Evolutionary conservation across 64 coral and sea anemone genomes (phyloP).

Genomic region (Actinia tenebrosa): DNA sequence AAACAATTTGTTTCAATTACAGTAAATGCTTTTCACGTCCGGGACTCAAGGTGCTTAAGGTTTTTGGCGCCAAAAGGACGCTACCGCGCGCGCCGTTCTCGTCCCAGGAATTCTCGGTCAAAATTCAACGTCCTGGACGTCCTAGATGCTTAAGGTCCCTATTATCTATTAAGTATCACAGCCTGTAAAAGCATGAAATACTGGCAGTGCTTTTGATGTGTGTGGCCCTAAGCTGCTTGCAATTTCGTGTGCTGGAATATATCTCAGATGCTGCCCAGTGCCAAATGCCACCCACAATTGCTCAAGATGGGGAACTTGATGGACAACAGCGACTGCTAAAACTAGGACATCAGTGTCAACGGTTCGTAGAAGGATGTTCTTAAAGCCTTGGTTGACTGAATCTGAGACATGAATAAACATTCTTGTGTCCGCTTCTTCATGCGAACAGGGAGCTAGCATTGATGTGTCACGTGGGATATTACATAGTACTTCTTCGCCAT

Average conservation of each 20-base stretch:
- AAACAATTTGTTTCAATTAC: too few species aligned
- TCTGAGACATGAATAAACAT: constrained; percentile 13
- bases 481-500: background rate
- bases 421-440: constrained; percentile 30
- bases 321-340: constrained; percentile 6
- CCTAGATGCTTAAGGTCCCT: too few species aligned
- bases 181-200: constrained; percentile 14
- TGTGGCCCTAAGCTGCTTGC: background rate
- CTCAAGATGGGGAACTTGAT: background rate
- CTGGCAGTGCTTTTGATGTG: background rate
- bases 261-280: constrained; percentile 27
- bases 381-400: background rate
- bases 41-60: background rate
- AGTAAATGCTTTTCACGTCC: too few species aligned
- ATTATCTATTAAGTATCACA: too few species aligned
- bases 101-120: background rate
- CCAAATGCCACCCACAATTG: constrained; percentile 46
- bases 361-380: background rate
- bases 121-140: too few species aligned
- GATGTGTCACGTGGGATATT: background rate
- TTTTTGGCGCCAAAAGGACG: background rate
- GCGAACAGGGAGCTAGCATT: background rate
- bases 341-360: constrained; percentile 21
- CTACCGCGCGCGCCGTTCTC: background rate
- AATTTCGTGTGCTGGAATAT: constrained; percentile 17